Evolutionary conservation across 2,797 vertebrate genomes (phyloP).

Genomic region (Pyrrhura leucotis): DNA sequence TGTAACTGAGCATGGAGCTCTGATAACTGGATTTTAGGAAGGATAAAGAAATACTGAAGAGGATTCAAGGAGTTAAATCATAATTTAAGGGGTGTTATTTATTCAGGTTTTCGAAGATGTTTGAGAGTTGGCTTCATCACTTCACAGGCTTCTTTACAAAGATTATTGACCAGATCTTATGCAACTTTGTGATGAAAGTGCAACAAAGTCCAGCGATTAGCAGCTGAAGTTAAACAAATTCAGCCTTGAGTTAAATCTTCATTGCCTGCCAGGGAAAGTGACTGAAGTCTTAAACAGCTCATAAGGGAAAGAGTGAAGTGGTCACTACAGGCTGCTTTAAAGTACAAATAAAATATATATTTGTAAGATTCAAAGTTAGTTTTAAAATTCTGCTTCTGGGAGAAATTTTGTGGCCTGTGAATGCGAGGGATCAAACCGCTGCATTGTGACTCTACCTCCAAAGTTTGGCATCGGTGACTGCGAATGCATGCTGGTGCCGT

Average conservation of each 20-base stretch:
- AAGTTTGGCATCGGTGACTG: rapidly evolving
- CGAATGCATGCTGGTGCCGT: not conserved
- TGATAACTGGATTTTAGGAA: not conserved
- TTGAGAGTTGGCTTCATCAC: not conserved
- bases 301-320: not conserved
- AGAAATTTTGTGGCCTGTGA: not conserved
- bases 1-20: not conserved
- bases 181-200: not conserved
- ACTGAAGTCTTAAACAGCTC: not conserved
- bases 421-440: not conserved
- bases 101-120: not conserved
- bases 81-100: not conserved
- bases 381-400: not conserved
- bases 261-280: not conserved
- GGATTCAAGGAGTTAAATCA: not conserved
- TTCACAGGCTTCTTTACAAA: not conserved
- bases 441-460: not conserved
- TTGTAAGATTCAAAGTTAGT: not conserved
- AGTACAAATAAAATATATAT: not conserved
- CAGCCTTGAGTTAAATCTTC: not conserved
- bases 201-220: not conserved
- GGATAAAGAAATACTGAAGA: not conserved
- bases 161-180: not conserved
- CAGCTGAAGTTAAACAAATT: not conserved
- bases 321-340: not conserved